Evolutionary conservation across 2,888 invertebrate genomes (phyloP).

Genomic region (Pachycephus smyrnensis): DNA sequence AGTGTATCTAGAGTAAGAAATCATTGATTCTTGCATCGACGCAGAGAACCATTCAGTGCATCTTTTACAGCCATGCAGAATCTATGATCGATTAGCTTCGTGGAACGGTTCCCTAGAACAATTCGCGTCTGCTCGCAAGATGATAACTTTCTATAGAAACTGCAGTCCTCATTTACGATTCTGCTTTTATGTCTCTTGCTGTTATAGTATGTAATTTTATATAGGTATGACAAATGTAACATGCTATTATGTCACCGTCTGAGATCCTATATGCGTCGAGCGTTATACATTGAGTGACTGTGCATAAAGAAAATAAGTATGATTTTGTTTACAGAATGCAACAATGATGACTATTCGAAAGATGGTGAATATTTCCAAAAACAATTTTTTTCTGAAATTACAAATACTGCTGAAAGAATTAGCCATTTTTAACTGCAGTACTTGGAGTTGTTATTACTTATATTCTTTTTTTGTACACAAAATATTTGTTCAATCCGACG

Average conservation of each 20-base stretch:
- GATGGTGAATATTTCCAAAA: neutral
- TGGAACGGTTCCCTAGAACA: neutral
- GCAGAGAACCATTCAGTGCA: neutral
- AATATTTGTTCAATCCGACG: neutral
- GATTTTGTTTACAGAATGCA: neutral
- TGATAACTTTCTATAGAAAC: neutral
- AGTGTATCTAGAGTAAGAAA: neutral
- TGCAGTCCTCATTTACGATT: neutral
- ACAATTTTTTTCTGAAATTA: too few species aligned
- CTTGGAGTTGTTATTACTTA: neutral
- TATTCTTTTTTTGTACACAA: neutral
- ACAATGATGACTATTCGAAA: neutral
- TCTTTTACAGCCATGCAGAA: neutral
- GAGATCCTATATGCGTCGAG: neutral
- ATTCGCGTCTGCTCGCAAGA: neutral
- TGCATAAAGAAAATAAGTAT: neutral
- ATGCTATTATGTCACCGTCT: neutral
- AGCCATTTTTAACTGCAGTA: neutral
- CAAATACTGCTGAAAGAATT: neutral
- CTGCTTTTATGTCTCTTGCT: neutral
- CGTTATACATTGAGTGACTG: neutral
- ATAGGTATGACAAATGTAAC: neutral
- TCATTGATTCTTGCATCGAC: neutral
- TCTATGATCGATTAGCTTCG: neutral
- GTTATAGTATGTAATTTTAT: neutral